A percentile compares a stretch with the other conserved stretches of the same genome.
phyloP scores from a whole-genome alignment of 1,140 invertebrate genomes.

The Ptiloglossa arizonensis region DNA sequence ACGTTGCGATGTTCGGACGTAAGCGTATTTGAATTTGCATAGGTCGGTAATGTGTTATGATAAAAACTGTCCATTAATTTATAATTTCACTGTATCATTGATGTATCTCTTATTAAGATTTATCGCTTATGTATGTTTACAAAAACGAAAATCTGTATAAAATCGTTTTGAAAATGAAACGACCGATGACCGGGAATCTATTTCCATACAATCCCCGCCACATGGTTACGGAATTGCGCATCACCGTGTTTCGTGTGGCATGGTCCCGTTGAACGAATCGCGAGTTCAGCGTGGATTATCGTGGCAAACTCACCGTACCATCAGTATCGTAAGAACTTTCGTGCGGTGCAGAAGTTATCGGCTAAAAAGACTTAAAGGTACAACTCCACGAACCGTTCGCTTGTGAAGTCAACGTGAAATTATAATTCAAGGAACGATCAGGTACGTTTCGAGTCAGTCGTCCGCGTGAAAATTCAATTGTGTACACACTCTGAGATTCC shows the following conservation, averaged over 20 bases:
- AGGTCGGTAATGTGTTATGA: no score
- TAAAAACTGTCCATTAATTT: no score
- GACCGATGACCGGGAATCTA: background rate
- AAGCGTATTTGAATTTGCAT: no score
- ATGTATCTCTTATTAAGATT: no score
- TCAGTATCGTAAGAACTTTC: slow-evolving; percentile 43
- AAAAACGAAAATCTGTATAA: background rate
- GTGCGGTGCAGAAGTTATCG: slow-evolving; percentile 3
- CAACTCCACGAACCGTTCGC: background rate
- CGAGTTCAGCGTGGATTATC: slow-evolving; percentile 1
- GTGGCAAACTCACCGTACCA: slow-evolving; percentile 1
- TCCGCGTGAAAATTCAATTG: background rate
- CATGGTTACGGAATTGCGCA: background rate
- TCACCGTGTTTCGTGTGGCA: background rate
- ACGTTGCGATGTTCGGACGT: no score
- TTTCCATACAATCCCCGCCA: slow-evolving; percentile 1
- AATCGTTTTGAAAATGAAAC: background rate
- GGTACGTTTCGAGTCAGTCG: slow-evolving; percentile 6
- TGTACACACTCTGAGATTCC: background rate
- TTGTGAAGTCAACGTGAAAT: background rate
- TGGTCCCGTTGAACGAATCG: background rate
- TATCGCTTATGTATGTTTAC: no score
- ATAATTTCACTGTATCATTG: no score
- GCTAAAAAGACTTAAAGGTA: background rate
- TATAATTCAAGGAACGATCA: background rate